Evolutionary conservation across 2,797 vertebrate genomes (phyloP).

Genomic region (Glossophaga mutica): DNA sequence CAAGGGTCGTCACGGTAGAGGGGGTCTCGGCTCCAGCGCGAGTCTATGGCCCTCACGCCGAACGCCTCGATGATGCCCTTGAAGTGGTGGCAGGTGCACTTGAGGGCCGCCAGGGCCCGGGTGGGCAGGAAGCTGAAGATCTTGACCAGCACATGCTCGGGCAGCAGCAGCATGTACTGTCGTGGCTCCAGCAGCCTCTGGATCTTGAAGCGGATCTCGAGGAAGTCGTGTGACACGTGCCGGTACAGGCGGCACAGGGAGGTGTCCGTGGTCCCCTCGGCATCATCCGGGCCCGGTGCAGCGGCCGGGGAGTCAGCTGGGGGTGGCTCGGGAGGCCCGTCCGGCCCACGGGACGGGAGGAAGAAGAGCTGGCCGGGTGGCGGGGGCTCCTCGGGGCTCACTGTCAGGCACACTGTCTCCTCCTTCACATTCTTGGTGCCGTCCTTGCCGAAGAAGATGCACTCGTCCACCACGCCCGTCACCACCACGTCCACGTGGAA

Average conservation of each 20-base stretch:
- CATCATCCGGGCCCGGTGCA: slow-evolving; percentile 47
- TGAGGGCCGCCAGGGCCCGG: slow-evolving; percentile 91
- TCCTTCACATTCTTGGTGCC: slow-evolving; percentile 93
- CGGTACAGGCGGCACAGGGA: slow-evolving; percentile 95
- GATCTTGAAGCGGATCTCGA: slow-evolving; percentile 98
- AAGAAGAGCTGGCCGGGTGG: slow-evolving; percentile 93
- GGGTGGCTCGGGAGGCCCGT: slow-evolving; percentile 54
- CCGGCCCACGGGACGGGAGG: slow-evolving; percentile 81
- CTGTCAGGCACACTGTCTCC: slow-evolving; percentile 91
- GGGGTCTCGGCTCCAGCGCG: slow-evolving; percentile 94
- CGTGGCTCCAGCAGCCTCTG: slow-evolving; percentile 95
- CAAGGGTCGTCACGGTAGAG: slow-evolving; percentile 96
- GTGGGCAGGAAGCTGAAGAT: slow-evolving; percentile 96
- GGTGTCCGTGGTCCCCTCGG: slow-evolving; percentile 80
- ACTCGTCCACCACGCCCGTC: slow-evolving; percentile 95
- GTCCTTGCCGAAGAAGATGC: slow-evolving; percentile 95
- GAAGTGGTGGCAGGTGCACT: slow-evolving; percentile 96
- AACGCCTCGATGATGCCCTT: slow-evolving; percentile 93
- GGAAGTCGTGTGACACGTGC: slow-evolving; percentile 95
- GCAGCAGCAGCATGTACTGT: slow-evolving; percentile 95
- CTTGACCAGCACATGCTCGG: slow-evolving; percentile 95
- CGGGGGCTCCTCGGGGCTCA: slow-evolving; percentile 84
- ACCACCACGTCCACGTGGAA: slow-evolving; percentile 98
- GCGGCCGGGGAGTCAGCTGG: slow-evolving; percentile 34
- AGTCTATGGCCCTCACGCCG: slow-evolving; percentile 91